Evolutionary conservation across 1,140 invertebrate genomes (phyloP), one percentile per base, ranked within the genome.

Genomic region (Colletes latitarsis): DNA sequence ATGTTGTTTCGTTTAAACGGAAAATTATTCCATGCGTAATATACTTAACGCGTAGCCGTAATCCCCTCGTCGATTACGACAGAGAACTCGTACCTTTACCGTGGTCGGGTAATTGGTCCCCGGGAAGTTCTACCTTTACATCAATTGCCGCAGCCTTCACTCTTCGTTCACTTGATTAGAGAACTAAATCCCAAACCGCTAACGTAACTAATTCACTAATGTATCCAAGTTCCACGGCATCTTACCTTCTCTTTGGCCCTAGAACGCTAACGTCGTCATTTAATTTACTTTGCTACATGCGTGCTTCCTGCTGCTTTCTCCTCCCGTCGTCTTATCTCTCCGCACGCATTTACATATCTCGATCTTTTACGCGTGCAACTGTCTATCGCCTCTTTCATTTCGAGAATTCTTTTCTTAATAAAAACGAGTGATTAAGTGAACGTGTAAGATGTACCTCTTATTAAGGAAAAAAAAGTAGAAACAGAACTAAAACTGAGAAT

Each of bases 131-230:
- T 71, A 85, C 69, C 77, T 77, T 73, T 19, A 58, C 63, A 60
- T 81, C 69, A 64, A 85, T 81, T 84, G 62, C 66, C 19, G 19
- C 17, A 49, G 52, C 49, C 78, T 75, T 83, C 73, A 77, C 72
- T 77, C 70, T 84, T 81, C 73, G 66, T 19, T 85, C 30, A 6
- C 62, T 60, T 66, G n/a, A 85, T 84, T 84, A 76, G 57, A 69
- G 63, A 85, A 69, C 82, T 77, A 63, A 73, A 62, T 83, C 72
- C 67, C 67, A 57, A 81, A 77, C 49, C 71, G 52, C 57, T 52
- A 71, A 81, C 58, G 57, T 71, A 77, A 72, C 49, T 84, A 77
- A 85, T 85, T 85, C 68, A 73, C 21, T 81, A 85, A 84, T 21
- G 78, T 71, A 77, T 43, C 52, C 73, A 77, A 69, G n/a, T 73